Percentiles rank a stretch among this genome's conserved stretches.
Conservation (phyloP, 2,888 invertebrate species). For the Polylopha cassiicola region DNA sequence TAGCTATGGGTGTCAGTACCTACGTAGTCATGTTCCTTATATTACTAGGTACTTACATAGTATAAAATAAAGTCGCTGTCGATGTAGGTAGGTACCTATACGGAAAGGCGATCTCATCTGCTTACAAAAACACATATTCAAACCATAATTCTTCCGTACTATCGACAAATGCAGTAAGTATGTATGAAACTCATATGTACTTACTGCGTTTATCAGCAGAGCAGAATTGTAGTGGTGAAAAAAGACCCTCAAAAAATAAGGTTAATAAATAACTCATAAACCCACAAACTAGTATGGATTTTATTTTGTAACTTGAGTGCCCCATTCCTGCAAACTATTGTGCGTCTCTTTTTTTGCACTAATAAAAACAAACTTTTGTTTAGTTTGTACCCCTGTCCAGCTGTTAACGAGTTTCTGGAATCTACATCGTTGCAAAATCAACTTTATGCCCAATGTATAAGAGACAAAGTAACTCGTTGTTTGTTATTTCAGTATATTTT, state of each 20-base stretch:
- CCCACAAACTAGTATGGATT: conserved; percentile 16
- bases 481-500: conserved; percentile 4
- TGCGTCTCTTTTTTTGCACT: conserved; percentile 42
- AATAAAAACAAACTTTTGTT: conserved; percentile 53
- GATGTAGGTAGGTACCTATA: too few relatives aligned
- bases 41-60: too few relatives aligned
- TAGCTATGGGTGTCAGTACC: too few relatives aligned
- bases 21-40: too few relatives aligned
- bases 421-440: background rate
- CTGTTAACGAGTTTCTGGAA: conserved; percentile 14
- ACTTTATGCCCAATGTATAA: background rate
- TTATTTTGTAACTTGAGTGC: conserved; percentile 44
- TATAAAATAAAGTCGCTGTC: too few relatives aligned
- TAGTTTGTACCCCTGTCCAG: conserved; percentile 37
- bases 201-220: too few relatives aligned
- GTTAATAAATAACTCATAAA: conserved; percentile 4
- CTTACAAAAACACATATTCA: too few relatives aligned
- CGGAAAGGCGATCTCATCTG: too few relatives aligned
- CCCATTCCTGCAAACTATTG: conserved; percentile 48
- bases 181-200: too few relatives aligned
- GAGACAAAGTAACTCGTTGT: background rate
- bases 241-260: background rate
- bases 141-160: too few relatives aligned
- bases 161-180: too few relatives aligned
- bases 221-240: background rate